Evolutionary conservation across 2,113 vertebrate species (phyloP).

Genomic region (Dolichotis patagonum): DNA sequence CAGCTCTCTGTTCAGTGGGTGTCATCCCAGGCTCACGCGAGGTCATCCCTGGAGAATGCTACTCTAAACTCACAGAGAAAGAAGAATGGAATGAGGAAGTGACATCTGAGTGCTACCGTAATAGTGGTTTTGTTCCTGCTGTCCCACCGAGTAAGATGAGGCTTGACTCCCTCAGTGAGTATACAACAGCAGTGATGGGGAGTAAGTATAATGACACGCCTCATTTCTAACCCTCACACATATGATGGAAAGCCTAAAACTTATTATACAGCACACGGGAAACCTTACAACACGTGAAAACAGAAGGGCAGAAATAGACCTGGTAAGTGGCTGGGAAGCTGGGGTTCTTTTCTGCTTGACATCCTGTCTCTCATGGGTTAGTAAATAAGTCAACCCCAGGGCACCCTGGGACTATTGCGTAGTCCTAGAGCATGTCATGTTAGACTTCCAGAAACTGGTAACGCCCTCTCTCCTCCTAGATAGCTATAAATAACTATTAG

Average conservation of each 20-base stretch:
- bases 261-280: not conserved
- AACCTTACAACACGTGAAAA: not conserved
- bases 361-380: not conserved
- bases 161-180: fast-evolving
- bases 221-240: not conserved
- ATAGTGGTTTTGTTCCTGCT: not conserved
- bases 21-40: not conserved
- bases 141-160: not conserved
- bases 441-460: not conserved
- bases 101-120: not conserved
- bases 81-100: not conserved
- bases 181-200: not conserved
- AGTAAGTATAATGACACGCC: not conserved
- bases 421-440: not conserved
- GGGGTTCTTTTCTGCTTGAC: not conserved
- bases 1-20: not conserved
- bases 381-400: not conserved
- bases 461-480: not conserved
- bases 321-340: not conserved
- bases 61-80: not conserved
- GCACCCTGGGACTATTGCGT: not conserved
- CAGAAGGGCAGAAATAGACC: not conserved
- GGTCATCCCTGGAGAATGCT: not conserved
- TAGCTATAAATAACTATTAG: not conserved
- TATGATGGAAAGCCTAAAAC: not conserved